Evolutionary conservation across 2,888 invertebrate species (phyloP).

Genomic region (Aethes cnicana): DNA sequence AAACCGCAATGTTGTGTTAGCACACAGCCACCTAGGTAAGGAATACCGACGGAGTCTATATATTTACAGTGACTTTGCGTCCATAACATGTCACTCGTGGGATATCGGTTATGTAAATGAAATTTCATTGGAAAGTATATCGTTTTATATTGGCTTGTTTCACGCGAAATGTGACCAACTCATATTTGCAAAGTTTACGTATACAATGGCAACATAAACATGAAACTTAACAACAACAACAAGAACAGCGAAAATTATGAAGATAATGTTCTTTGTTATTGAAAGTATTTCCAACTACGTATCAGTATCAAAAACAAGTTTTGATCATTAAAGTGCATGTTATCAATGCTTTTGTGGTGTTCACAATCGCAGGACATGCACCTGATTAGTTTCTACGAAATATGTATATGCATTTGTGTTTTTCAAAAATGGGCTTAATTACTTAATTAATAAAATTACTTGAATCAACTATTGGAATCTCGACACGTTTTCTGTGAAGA

Average conservation of each 20-base stretch:
- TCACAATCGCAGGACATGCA: neutral
- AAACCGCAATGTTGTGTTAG: conserved; percentile 68
- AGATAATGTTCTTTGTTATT: conserved; percentile 14
- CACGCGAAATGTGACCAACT: no score
- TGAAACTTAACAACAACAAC: neutral
- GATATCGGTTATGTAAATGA: neutral
- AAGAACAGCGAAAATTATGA: neutral
- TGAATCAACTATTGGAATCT: neutral
- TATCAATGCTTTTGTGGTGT: neutral
- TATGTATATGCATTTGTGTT: no score
- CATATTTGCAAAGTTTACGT: no score
- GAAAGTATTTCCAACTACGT: conserved; percentile 13
- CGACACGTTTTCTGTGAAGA: conserved; percentile 13
- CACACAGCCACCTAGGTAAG: conserved; percentile 47
- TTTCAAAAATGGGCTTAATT: no score
- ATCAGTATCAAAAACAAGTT: conserved; percentile 10
- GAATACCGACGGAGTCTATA: conserved; percentile 17
- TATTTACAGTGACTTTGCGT: conserved; percentile 17
- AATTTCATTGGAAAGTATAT: neutral
- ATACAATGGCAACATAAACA: no score
- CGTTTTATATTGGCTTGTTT: no score
- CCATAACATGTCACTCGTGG: conserved; percentile 4
- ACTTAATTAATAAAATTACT: no score
- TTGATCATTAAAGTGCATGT: neutral
- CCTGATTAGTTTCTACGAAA: no score